Conservation (phyloP, 2,888 invertebrate genomes). For the Achlya flavicornis region DNA sequence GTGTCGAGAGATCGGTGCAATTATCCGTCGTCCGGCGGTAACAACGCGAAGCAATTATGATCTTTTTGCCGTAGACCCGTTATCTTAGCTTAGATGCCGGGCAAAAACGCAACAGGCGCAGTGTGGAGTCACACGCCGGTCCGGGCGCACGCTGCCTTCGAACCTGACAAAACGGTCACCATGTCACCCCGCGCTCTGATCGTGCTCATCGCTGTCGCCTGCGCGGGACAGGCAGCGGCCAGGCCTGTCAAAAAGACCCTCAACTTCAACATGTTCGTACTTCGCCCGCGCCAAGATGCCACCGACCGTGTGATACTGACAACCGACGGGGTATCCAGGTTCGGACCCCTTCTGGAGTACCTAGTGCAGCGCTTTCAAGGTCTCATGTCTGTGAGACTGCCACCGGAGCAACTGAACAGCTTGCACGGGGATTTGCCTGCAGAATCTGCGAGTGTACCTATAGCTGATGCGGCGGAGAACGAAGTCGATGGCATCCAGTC, state of each 20-base stretch:
- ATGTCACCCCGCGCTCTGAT: constrained; percentile 57
- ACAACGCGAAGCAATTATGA: constrained; percentile 74
- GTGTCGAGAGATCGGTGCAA: constrained; percentile 76
- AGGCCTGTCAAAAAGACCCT: constrained; percentile 69
- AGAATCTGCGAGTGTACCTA: constrained; percentile 45
- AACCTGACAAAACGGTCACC: constrained; percentile 19
- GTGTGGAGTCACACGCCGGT: constrained; percentile 61
- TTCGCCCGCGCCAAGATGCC: constrained; percentile 62
- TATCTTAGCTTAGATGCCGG: constrained; percentile 74
- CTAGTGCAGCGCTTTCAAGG: constrained; percentile 88
- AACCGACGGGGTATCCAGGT: constrained; percentile 78
- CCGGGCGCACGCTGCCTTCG: constrained; percentile 58
- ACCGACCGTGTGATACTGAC: constrained; percentile 63
- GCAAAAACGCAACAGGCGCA: constrained; percentile 70
- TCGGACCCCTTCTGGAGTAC: constrained; percentile 88
- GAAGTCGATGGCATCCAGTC: constrained; percentile 76
- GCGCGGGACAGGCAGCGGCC: constrained; percentile 52
- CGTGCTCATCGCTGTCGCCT: constrained; percentile 56
- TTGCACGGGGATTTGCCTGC: constrained; percentile 36
- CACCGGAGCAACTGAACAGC: constrained; percentile 80
- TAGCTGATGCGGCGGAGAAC: constrained; percentile 69
- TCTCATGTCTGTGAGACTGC: constrained; percentile 86
- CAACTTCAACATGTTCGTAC: constrained; percentile 77
- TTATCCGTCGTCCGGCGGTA: constrained; percentile 62
- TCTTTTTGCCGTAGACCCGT: constrained; percentile 81